Percentiles rank a stretch among this genome's conserved stretches.
Evolutionary conservation across 2,888 invertebrate species (phyloP).

Genomic region (Atrina japonica): DNA sequence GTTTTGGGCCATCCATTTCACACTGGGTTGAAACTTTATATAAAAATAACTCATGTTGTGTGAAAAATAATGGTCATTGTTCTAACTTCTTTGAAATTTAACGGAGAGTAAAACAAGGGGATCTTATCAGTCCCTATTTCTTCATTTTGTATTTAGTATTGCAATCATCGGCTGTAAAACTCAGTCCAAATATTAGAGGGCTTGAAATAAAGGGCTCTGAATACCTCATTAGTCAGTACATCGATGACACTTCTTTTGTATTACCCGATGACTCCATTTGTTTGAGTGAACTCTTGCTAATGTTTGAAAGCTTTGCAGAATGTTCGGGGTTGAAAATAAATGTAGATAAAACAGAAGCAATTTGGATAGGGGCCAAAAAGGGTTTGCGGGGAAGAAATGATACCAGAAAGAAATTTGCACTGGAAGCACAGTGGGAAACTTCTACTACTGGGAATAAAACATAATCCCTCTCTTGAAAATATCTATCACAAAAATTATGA

Average conservation of each 20-base stretch:
- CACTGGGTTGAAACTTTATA: background rate
- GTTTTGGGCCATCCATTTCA: background rate
- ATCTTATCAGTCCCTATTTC: slow-evolving; percentile 5
- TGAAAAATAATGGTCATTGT: slow-evolving; percentile 8
- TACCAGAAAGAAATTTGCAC: background rate
- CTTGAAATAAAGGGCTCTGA: slow-evolving; percentile 17
- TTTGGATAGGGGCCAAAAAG: slow-evolving; percentile 18
- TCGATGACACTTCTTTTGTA: slow-evolving; percentile 23
- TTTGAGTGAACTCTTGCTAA: slow-evolving; percentile 1
- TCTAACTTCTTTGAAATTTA: slow-evolving; percentile 5
- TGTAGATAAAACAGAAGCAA: slow-evolving; percentile 10
- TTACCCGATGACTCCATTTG: slow-evolving; percentile 9
- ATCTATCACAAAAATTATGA: background rate
- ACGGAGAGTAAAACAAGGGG: slow-evolving; percentile 25
- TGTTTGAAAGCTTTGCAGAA: slow-evolving; percentile 9
- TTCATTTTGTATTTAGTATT: slow-evolving; percentile 18
- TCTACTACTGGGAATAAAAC: slow-evolving; percentile 7
- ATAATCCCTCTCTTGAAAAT: background rate
- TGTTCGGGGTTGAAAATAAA: slow-evolving; percentile 22
- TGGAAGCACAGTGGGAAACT: slow-evolving; percentile 15
- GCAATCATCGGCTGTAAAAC: slow-evolving; percentile 4
- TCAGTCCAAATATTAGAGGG: slow-evolving; percentile 11
- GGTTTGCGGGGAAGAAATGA: slow-evolving; percentile 7
- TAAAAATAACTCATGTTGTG: background rate
- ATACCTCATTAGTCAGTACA: background rate